Evolutionary conservation across 2,797 vertebrate species (phyloP), one percentile per base, ranked within the genome.

Genomic region (Alfaro cultratus): DNA sequence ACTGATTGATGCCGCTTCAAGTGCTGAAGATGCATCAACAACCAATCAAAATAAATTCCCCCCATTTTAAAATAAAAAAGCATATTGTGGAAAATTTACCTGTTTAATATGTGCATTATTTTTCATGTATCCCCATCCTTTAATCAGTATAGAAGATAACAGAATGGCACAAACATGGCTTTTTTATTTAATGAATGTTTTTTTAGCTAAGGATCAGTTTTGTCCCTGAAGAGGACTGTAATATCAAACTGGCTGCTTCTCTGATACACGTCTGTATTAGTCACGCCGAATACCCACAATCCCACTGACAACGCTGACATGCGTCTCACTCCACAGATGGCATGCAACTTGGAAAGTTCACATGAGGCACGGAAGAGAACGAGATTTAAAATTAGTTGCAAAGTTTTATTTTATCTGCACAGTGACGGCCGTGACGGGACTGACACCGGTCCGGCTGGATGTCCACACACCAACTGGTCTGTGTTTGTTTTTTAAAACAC

Each of bases 1-100:
- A 87, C 87, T 91, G 86, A 89, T 87, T 91, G 81, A 79, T 83
- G 84, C 55, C 41, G 26, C 77, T 81, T 86, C 79, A 60, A 55
- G 23, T 75, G 78, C 60, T 74, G 81, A 89, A 51, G 81, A 83
- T 45, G 85, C 87, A 78, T 87, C 87, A 88, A 92, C 86, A 34
- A 76, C 75, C 80, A 86, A 89, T 92, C 85, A 86, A 45, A 68
- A 68, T 41, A 41, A 68, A 68, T 68, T 39, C 23, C 16, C 31
- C 8, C 3, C 76, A 83, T 81, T 71, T 75, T 74, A 26, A 79
- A 75, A 85, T 86, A 80, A 49, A 80, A 85, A 85, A 86, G 84
- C 72, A 43, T 45, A 78, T 84, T 36, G 75, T 34, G 55, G 73
- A 88, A 81, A 85, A 79, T 72, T 60, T 80, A 80, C 62, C 83